Percentiles rank a stretch among this genome's conserved stretches.
phyloP scores from a whole-genome alignment of 2,888 invertebrate genomes.

The Rotaria sp. region DNA sequence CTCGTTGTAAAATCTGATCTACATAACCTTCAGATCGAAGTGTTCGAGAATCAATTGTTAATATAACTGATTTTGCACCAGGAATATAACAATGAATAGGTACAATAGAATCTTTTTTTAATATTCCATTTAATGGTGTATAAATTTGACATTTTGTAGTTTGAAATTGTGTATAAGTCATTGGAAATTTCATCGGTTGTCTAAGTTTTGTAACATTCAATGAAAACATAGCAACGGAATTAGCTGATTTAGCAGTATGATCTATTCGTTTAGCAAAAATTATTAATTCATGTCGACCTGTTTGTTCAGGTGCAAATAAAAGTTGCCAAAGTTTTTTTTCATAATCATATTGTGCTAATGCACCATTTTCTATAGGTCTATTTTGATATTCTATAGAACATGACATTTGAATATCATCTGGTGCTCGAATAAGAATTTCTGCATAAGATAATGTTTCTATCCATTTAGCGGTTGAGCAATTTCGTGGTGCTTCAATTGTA shows the following conservation, averaged over 20 bases:
- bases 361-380: not conserved
- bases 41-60: not conserved
- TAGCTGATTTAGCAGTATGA: not conserved
- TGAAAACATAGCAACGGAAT: not conserved
- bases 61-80: not conserved
- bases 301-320: not conserved
- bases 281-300: not conserved
- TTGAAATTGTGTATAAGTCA: not conserved
- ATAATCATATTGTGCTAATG: constrained; percentile 2
- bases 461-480: not conserved
- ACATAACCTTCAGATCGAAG: not conserved
- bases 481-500: not conserved
- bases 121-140: not conserved
- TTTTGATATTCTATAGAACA: not conserved
- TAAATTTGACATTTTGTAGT: not conserved
- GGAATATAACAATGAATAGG: not conserved
- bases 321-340: not conserved
- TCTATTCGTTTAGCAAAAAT: not conserved
- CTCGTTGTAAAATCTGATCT: not conserved
- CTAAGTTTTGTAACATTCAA: not conserved
- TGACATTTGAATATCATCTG: not conserved
- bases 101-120: not conserved
- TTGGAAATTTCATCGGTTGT: not conserved
- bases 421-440: constrained; percentile 4
- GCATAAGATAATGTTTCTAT: not conserved